Evolutionary conservation across 2,888 invertebrate species (phyloP), one percentile per base, ranked within the genome.

Genomic region (Synanthedon tipuliformis): DNA sequence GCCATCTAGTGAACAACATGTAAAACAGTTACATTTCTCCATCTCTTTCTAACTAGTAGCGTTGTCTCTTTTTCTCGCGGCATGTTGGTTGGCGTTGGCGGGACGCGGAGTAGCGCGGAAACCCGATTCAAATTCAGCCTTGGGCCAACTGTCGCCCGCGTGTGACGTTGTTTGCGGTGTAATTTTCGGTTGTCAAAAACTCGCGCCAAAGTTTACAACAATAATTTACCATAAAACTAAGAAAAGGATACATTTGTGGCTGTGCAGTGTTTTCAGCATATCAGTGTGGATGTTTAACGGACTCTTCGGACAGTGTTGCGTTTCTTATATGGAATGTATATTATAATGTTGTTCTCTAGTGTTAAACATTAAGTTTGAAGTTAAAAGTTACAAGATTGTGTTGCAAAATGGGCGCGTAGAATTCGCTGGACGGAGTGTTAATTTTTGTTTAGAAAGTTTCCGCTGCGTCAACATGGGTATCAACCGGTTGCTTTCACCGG

Each of bases 401-500:
- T 65, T 64, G 62, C 68, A 78, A 76, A 65, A 83, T 84, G 84
- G 80, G 78, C 71, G 79, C 75, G 60, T 79, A 80, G 74, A 68
- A 73, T 71, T 73, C 68, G 63, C 69, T 73, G 62, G 61, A 64
- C 61, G 68, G 71, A 67, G 71, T 63, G 62, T 62, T 58, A 68
- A 69, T 67, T 68, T 65, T 50, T 69, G 66, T 69, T 73, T 78
- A 78, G 83, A 83, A 82, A 81, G 82, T 71, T 69, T 66, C 63
- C 61, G 69, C 66, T 70, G 62, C 69, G 65, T 60, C 68, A 73
- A 70, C 71, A 86, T 86, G 86, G 75, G 75, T 75, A 74, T 66
- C 73, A 68, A 73, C 68, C 68, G 78, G 75, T 74, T 76, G 80
- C 81, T 86, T 83, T 85, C 84, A 76, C 84, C 78, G 67, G 73